phyloP scores from a whole-genome alignment of 2,888 invertebrate genomes.

The Ennomos quercinarius region DNA sequence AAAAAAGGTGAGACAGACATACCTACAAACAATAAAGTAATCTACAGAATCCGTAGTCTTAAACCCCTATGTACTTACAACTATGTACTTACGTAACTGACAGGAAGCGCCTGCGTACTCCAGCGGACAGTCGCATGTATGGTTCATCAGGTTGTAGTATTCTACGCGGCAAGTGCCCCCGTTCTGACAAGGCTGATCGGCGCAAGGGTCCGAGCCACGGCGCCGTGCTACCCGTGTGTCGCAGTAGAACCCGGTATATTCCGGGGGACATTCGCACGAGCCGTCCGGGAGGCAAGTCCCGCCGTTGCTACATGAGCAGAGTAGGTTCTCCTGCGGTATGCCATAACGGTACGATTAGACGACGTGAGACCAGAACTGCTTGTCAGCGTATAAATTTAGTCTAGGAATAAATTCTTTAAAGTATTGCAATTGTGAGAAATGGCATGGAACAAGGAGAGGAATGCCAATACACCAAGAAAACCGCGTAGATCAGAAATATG shows the following conservation, averaged over 20 bases:
- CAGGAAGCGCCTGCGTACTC: conserved; percentile 92
- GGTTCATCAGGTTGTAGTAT: conserved; percentile 68
- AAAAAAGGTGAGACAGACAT: too few species aligned
- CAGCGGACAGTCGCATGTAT: conserved; percentile 92
- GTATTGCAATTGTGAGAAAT: too few species aligned
- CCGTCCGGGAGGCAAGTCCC: conserved; percentile 86
- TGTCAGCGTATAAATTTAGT: too few species aligned
- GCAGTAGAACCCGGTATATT: conserved; percentile 68
- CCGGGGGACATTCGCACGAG: conserved; percentile 83
- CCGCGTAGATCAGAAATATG: too few species aligned
- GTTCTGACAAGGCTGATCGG: conserved; percentile 90
- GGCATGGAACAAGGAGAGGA: too few species aligned
- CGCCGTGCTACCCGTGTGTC: conserved; percentile 55
- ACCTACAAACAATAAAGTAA: too few species aligned
- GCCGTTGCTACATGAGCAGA: conserved; percentile 88
- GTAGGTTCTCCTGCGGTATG: conserved; percentile 38
- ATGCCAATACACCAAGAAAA: too few species aligned
- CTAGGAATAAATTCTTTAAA: too few species aligned
- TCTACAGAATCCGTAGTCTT: too few species aligned
- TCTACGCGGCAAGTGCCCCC: conserved; percentile 90
- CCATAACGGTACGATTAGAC: neutral
- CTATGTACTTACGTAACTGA: conserved; percentile 87
- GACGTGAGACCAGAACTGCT: too few species aligned
- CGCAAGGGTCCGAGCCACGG: conserved; percentile 82
- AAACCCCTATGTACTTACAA: too few species aligned